Evolutionary conservation across 2,113 vertebrate species (phyloP).

Genomic region (Epinephelus moara): DNA sequence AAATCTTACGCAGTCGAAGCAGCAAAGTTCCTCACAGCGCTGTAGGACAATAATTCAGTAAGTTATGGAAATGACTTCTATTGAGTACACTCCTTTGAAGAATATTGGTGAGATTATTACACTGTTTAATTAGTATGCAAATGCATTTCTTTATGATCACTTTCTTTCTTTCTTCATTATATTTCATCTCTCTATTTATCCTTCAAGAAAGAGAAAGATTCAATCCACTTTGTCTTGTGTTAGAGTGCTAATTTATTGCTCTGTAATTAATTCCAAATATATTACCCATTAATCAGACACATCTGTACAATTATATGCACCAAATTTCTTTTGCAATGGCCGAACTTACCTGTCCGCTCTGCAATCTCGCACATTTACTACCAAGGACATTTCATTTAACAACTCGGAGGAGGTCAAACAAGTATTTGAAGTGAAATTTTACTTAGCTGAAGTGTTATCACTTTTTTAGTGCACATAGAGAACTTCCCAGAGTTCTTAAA

Average conservation of each 20-base stretch:
- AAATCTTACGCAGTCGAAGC: constrained; percentile 18
- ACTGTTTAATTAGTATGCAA: constrained; percentile 86
- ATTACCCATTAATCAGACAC: constrained; percentile 75
- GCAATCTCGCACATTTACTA: constrained; percentile 5
- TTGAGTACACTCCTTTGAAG: constrained; percentile 75
- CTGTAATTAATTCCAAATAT: constrained; percentile 80
- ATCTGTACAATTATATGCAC: constrained; percentile 59
- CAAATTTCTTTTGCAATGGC: constrained; percentile 3
- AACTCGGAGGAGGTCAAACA: constrained; percentile 52
- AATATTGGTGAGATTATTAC: constrained; percentile 71
- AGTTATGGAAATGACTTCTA: constrained; percentile 67
- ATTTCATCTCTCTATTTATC: constrained; percentile 84
- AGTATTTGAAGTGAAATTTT: constrained; percentile 42
- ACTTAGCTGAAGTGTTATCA: not conserved
- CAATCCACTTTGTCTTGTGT: constrained; percentile 68
- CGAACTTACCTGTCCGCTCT: constrained; percentile 38
- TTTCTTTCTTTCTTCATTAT: constrained; percentile 80
- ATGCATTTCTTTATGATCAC: constrained; percentile 84
- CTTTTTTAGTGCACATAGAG: constrained; percentile 15
- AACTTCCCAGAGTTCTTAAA: constrained; percentile 8
- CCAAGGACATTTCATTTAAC: constrained; percentile 35
- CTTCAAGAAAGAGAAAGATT: constrained; percentile 76
- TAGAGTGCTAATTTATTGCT: constrained; percentile 73
- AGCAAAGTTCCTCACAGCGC: constrained; percentile 38
- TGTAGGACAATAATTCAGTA: constrained; percentile 63